Evolutionary conservation across 92 coral and sea anemone species (phyloP), one percentile per base, ranked within the genome.

Genomic region (Paragorgia papillata): DNA sequence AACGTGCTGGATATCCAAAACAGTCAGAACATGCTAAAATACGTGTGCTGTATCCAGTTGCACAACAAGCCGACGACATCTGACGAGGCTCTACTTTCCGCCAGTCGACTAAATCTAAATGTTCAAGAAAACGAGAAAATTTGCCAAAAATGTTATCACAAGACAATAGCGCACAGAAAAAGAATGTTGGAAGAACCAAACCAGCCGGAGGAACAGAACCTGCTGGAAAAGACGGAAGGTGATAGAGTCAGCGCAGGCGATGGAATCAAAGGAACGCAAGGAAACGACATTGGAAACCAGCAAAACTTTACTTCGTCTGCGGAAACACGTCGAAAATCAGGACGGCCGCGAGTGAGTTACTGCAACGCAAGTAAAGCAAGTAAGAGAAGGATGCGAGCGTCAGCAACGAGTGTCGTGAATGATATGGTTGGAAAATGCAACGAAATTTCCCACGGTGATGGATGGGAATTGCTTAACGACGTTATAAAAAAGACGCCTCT

Each of bases 391-490:
- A 43, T 66, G 56, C 35, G 39, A 24, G 73, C 18, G 4, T 20
- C 33, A 24, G 54, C 73, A 43, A 66, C 7, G 39, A 66, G 1
- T 18, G 33, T 66, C 9, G 0, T 66, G 8, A 17, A 43, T 35
- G 49, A 40, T 14, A 63, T 22, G 27, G 50, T 63, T 15, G 70
- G 17, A n/a, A 35, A 63, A 22, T 63, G 70, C 50, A 22, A 59
- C 19, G 20, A 59, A 30, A 63, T 63, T 2, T 63, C 50, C 10
- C 24, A 63, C 17, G 48, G 70, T 17, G 20, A 39, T 66, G 54
- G 73, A n/a, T 39, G 33, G 73, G 56, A 66, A 22, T 66, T 66
- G 56, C 73, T 66, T 20, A 17, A 39, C 17, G 54, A 66, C 28
- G 55, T 66, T 29, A 66, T 28, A n/a, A n/a, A 20, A 66, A 17